These are phyloP conservation scores for Leucoraja erinaceus DNA, from an alignment of 2,113 vertebrate genomes.

Conservation along the genomic window DNA sequence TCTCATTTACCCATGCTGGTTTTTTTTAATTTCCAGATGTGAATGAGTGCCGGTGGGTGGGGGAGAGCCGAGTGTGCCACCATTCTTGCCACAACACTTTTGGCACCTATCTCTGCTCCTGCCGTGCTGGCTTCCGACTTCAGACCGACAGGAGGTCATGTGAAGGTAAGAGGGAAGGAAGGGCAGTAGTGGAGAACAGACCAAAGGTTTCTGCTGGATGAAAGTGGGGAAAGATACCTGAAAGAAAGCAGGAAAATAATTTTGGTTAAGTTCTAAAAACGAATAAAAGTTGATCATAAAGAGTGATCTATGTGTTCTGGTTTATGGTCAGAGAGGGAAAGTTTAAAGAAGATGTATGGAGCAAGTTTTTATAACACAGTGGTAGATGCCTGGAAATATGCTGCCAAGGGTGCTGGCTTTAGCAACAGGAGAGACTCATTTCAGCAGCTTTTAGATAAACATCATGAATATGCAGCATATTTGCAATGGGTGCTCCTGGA, in stretches of 20 bases:
- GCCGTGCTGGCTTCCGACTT: constrained; percentile 59
- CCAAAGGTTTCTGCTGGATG: too few relatives aligned
- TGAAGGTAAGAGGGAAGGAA: constrained; percentile 52
- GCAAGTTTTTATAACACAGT: background rate
- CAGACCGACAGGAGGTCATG: constrained; percentile 55
- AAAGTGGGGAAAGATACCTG: background rate
- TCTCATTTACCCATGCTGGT: background rate
- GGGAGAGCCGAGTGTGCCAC: constrained; percentile 53
- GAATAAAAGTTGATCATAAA: too few relatives aligned
- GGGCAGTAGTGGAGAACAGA: background rate
- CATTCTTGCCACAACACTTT: constrained; percentile 63
- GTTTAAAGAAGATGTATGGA: too few relatives aligned
- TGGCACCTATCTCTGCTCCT: constrained; percentile 64
- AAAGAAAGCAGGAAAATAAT: too few relatives aligned
- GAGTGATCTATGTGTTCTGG: too few relatives aligned
- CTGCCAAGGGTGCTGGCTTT: too few relatives aligned
- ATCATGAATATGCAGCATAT: background rate
- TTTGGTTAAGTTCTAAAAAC: too few relatives aligned
- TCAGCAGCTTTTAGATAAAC: background rate
- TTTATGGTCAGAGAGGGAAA: too few relatives aligned
- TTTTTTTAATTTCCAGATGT: constrained; percentile 50
- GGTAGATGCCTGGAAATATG: too few relatives aligned
- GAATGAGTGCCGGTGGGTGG: constrained; percentile 58
- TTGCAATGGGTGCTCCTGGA: background rate
- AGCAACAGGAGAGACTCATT: background rate